Evolutionary conservation across 2,888 invertebrate species (phyloP).

Genomic region (Andrena haemorrhoa): DNA sequence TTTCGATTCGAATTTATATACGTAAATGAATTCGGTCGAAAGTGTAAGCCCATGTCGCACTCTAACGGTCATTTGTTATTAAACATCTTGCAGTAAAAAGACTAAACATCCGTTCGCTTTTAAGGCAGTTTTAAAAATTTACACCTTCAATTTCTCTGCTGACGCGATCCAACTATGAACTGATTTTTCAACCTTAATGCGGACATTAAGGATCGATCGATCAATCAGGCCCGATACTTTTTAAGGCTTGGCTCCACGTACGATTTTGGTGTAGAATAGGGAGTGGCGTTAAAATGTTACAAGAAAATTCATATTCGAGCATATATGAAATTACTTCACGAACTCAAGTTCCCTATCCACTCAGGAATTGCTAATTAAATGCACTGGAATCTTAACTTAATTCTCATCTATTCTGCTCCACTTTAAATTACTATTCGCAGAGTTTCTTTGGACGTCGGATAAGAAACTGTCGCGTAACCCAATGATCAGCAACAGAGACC

Average conservation of each 20-base stretch:
- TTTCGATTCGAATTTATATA: too few relatives aligned
- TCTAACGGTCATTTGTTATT: too few relatives aligned
- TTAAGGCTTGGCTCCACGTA: conserved; percentile 6
- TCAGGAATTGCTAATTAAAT: not conserved
- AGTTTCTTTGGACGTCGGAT: not conserved
- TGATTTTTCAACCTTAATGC: conserved; percentile 12
- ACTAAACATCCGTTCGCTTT: too few relatives aligned
- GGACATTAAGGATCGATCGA: conserved; percentile 32
- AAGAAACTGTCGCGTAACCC: conserved; percentile 7
- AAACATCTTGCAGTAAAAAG: too few relatives aligned
- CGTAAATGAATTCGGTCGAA: too few relatives aligned
- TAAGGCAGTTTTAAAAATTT: not conserved
- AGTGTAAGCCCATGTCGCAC: too few relatives aligned
- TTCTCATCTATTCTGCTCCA: not conserved
- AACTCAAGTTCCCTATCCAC: not conserved
- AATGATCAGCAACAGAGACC: conserved; percentile 13
- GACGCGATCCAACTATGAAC: not conserved
- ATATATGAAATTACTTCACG: not conserved
- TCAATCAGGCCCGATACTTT: conserved; percentile 40
- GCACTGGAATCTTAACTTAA: not conserved
- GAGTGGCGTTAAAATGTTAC: not conserved
- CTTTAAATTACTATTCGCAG: not conserved
- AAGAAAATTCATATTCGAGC: not conserved
- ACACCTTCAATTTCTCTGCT: not conserved
- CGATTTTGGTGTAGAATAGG: not conserved